Conservation (phyloP, 1,140 invertebrate species). For the Calephelis virginiensis region DNA sequence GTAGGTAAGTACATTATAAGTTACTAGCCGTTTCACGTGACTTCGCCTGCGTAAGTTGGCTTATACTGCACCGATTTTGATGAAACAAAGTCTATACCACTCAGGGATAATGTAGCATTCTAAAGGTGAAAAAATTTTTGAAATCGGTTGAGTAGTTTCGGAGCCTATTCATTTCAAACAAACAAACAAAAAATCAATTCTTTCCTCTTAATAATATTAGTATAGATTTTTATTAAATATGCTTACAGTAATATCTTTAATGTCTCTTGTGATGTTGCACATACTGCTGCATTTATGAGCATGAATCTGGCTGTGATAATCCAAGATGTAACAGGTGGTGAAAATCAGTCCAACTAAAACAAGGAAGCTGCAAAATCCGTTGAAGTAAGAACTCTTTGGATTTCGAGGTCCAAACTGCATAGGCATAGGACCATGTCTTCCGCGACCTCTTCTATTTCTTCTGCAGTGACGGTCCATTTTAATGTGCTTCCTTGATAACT, state of each 20-base stretch:
- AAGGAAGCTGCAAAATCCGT: conserved; percentile 40
- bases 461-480: conserved; percentile 47
- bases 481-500: conserved; percentile 16
- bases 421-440: conserved; percentile 6
- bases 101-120: too few relatives aligned
- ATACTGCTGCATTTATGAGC: conserved; percentile 36
- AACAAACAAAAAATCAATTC: too few relatives aligned
- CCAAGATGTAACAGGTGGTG: conserved; percentile 49
- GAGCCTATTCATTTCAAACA: too few relatives aligned
- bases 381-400: conserved; percentile 35
- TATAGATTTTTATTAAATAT: background rate
- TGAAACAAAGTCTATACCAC: too few relatives aligned
- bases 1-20: too few relatives aligned
- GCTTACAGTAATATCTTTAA: conserved; percentile 54
- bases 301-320: conserved; percentile 43
- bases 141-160: too few relatives aligned
- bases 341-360: conserved; percentile 45
- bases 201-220: too few relatives aligned
- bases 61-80: too few relatives aligned
- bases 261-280: conserved; percentile 41
- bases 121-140: too few relatives aligned
- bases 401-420: conserved; percentile 18
- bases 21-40: too few relatives aligned
- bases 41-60: too few relatives aligned
- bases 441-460: conserved; percentile 40